Evolutionary conservation across 1,140 invertebrate species (phyloP), one percentile per base, ranked within the genome.

Genomic region (Parapsyche elsis): DNA sequence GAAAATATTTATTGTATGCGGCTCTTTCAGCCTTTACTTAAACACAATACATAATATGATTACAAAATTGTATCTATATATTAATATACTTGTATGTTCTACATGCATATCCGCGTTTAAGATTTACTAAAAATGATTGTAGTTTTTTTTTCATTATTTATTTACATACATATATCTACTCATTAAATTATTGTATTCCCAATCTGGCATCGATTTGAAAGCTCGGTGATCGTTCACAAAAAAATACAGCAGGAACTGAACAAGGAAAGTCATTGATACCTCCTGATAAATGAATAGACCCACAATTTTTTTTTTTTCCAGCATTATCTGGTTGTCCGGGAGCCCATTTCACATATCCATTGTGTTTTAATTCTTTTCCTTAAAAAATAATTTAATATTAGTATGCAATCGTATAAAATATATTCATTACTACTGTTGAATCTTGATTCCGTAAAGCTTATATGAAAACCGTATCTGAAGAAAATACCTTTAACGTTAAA

Each of bases 201-300:
- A 38, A 38, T 38, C 30, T 38, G 30, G 30, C 30, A 38, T 38
- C 30, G 30, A 38, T 38, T 38, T 1, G 7, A 38, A 7, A 38
- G 7, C 4, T 1, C 12, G 61, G 4, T 7, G 61, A 12, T 14
- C 19, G 38, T 59, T 71, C 19, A 16, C 77, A 79, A 16, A 79
- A 26, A 26, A 81, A 81, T 24, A 26, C 12, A 16, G 78, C 71
- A 19, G 64, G 44, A n/a, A 46, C 45, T 16, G 30, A 14, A 70
- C 81, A 82, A n/a, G 45, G n/a, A 10, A 80, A 59, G 38, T 80
- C 79, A 59, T 80, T 82, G 1, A 82, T 49, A 10, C 10, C n/a
- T 16, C 80, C 82, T 9, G 21, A 45, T 30, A 9, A 23, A 45
- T 71, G 19, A 16, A 83, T 74, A 2, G 71, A 79, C 0, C 82